A percentile compares a stretch with the other conserved stretches of the same genome.
phyloP scores from a whole-genome alignment of 2,888 invertebrate species.

The Microctonus brassicae region DNA sequence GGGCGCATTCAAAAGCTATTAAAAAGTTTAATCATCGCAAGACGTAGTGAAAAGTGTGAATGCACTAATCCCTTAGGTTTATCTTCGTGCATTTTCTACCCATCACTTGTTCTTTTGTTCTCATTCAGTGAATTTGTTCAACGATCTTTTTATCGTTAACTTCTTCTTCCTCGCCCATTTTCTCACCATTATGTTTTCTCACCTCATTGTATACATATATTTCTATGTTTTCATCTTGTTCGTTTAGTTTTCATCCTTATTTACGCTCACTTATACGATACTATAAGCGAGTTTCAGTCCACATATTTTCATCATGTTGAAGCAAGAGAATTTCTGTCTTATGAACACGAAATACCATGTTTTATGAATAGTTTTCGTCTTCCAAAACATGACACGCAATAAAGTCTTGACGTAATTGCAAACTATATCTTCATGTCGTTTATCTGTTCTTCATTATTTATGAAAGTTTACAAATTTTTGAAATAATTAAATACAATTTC shows the following conservation, averaged over 20 bases:
- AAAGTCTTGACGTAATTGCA: conserved; percentile 29
- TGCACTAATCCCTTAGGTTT: conserved; percentile 29
- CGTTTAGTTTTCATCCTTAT: conserved; percentile 32
- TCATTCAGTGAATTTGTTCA: conserved; percentile 6
- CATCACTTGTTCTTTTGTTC: neutral
- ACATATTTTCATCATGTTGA: conserved; percentile 32
- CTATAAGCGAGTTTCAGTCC: conserved; percentile 5
- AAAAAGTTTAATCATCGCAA: conserved; percentile 58
- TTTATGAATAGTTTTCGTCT: conserved; percentile 35
- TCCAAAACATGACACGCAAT: conserved; percentile 23
- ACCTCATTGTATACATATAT: neutral
- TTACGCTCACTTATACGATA: conserved; percentile 3
- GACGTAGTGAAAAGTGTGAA: conserved; percentile 23
- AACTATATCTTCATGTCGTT: conserved; percentile 5
- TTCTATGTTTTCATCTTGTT: neutral
- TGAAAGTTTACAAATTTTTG: neutral
- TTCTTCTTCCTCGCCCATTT: neutral
- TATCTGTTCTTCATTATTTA: neutral
- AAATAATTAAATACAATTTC: neutral
- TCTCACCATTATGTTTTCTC: neutral
- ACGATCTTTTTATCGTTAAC: conserved; percentile 10
- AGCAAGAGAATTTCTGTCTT: conserved; percentile 36
- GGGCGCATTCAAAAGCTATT: conserved; percentile 52
- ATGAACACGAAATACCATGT: conserved; percentile 38
- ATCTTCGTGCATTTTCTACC: conserved; percentile 34